Evolutionary conservation across 2,113 vertebrate genomes (phyloP).

Genomic region (Symphodus melops): DNA sequence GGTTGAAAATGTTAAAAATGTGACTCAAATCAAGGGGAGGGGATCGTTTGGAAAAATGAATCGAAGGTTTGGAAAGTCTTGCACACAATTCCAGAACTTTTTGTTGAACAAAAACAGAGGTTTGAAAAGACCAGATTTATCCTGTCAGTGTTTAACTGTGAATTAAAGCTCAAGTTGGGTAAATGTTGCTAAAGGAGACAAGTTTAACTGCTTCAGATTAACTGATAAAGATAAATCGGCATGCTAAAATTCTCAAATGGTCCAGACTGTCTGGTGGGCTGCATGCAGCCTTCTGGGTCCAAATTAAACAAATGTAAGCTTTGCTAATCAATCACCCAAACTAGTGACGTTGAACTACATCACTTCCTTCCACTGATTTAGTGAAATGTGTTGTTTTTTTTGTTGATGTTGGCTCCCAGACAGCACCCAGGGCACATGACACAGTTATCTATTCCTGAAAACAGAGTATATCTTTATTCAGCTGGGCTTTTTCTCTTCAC

Average conservation of each 20-base stretch:
- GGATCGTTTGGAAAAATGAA: too few species aligned
- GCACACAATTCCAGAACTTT: too few species aligned
- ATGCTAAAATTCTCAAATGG: neutral
- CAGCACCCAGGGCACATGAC: slow-evolving; percentile 45
- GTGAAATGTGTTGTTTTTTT: neutral
- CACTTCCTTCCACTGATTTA: slow-evolving; percentile 1
- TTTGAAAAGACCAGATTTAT: too few species aligned
- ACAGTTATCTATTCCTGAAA: slow-evolving; percentile 11
- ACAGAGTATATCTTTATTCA: slow-evolving; percentile 47
- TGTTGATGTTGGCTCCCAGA: neutral
- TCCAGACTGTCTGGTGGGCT: too few species aligned
- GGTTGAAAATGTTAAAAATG: too few species aligned
- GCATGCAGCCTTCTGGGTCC: too few species aligned
- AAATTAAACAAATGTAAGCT: neutral
- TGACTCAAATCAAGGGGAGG: too few species aligned
- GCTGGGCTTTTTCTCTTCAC: neutral
- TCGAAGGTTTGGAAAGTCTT: too few species aligned
- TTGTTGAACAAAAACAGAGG: too few species aligned
- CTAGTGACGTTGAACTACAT: slow-evolving; percentile 7
- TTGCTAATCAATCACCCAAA: slow-evolving; percentile 17
- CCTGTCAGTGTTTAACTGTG: too few species aligned
- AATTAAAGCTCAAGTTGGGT: neutral
- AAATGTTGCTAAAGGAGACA: neutral
- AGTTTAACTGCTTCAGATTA: too few species aligned
- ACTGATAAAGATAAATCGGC: too few species aligned